Evolutionary conservation across 2,888 invertebrate genomes (phyloP).

Genomic region (Mesodorylaimus sp.): DNA sequence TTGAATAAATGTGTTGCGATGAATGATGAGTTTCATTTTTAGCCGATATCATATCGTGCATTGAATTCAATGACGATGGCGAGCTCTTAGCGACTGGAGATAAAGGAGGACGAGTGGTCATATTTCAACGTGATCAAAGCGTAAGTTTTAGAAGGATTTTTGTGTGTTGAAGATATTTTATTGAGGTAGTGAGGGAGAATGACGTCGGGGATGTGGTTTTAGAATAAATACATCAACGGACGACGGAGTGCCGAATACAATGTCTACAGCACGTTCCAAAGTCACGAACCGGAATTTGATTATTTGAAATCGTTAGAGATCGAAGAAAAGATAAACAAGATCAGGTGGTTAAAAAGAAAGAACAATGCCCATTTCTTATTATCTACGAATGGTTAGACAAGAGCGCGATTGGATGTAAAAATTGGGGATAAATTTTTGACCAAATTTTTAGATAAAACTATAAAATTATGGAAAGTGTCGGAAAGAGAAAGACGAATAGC

Average conservation of each 20-base stretch:
- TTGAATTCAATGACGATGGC: slow-evolving; percentile 98
- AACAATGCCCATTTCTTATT: slow-evolving; percentile 94
- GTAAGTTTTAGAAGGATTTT: too few relatives aligned
- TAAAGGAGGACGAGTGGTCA: slow-evolving; percentile 96
- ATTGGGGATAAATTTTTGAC: neutral
- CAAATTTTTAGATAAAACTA: slow-evolving; percentile 67
- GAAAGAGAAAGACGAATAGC: slow-evolving; percentile 70
- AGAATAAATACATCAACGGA: slow-evolving; percentile 20
- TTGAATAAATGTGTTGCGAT: too few relatives aligned
- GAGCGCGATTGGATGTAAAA: too few relatives aligned
- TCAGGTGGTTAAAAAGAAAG: slow-evolving; percentile 87
- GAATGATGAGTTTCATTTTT: too few relatives aligned
- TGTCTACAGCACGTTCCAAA: slow-evolving; percentile 98
- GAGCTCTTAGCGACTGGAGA: slow-evolving; percentile 96
- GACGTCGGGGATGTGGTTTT: too few relatives aligned
- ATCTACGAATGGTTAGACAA: slow-evolving; percentile 61
- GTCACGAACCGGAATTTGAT: slow-evolving; percentile 99
- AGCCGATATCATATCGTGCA: slow-evolving; percentile 98
- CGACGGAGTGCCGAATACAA: slow-evolving; percentile 80
- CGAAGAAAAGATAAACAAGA: slow-evolving; percentile 99
- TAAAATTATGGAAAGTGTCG: slow-evolving; percentile 94
- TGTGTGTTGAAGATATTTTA: too few relatives aligned
- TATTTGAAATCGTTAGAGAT: slow-evolving; percentile 98
- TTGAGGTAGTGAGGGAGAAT: too few relatives aligned
- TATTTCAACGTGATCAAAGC: slow-evolving; percentile 64